Conservation (phyloP, 2,888 invertebrate genomes). For the Microdon myrmicae region DNA sequence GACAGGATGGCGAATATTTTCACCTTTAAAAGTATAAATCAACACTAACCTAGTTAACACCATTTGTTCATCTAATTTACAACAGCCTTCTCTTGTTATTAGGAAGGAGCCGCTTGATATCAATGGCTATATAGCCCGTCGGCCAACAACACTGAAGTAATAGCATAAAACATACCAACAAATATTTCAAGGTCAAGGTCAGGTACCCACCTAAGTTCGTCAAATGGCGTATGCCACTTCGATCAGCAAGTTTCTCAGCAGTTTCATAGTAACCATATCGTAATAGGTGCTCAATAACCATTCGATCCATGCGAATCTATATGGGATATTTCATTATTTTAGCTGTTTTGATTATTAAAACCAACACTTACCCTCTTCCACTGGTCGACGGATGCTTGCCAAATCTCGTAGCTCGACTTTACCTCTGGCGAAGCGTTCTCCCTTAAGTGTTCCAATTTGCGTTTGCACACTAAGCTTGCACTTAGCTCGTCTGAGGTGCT, state of each 20-base stretch:
- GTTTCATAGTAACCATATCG: conserved; percentile 95
- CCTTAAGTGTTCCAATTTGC: conserved; percentile 89
- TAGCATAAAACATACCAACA: no score
- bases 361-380: conserved; percentile 61
- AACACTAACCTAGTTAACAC: no score
- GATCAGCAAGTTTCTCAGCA: conserved; percentile 86
- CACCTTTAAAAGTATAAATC: no score
- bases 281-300: conserved; percentile 96
- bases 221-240: conserved; percentile 82
- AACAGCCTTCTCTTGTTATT: no score
- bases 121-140: no score
- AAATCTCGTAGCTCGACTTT: conserved; percentile 59
- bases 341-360: conserved; percentile 9
- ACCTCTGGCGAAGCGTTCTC: conserved; percentile 61
- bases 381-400: conserved; percentile 63
- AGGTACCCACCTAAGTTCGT: conserved; percentile 83
- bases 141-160: no score
- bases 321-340: not conserved
- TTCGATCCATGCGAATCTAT: conserved; percentile 83
- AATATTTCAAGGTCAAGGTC: not conserved
- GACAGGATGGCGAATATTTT: no score
- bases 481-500: conserved; percentile 91
- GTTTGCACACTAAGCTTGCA: conserved; percentile 90
- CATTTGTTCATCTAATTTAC: no score
- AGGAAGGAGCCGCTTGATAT: no score